These are phyloP conservation scores for Elephantulus edwardii DNA, from an alignment of 2,113 vertebrate genomes.

Conservation along the genomic window DNA sequence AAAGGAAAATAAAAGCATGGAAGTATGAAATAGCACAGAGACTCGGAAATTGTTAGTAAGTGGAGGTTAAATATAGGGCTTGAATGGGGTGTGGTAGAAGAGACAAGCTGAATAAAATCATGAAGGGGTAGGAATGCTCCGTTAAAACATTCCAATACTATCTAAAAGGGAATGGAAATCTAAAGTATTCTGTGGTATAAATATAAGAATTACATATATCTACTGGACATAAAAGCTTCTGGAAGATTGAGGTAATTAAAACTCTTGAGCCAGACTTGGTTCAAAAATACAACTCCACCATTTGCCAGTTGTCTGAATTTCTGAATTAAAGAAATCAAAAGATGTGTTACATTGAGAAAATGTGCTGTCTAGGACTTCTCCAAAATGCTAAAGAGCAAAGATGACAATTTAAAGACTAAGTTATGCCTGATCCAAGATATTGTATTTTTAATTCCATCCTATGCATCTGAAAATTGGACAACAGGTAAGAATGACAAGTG, in stretches of 20 bases:
- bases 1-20: not conserved
- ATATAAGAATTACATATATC: constrained; percentile 2
- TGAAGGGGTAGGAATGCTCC: not conserved
- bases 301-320: not conserved
- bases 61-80: not conserved
- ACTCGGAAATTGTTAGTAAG: not conserved
- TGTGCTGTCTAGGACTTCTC: too few species aligned
- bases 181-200: constrained; percentile 33
- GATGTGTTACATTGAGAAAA: too few species aligned
- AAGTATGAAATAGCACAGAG: not conserved
- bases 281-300: constrained; percentile 32
- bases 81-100: not conserved
- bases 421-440: too few species aligned
- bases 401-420: too few species aligned
- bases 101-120: not conserved
- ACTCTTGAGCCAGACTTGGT: not conserved
- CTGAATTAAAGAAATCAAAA: too few species aligned
- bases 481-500: too few species aligned
- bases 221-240: constrained; percentile 42
- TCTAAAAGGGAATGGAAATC: constrained; percentile 1
- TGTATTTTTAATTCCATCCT: too few species aligned
- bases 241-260: constrained; percentile 29
- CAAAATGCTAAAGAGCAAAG: too few species aligned
- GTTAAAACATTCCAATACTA: constrained; percentile 62
- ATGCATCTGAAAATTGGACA: too few species aligned